A percentile compares a stretch with the other conserved stretches of the same genome.
Evolutionary conservation across 2,113 vertebrate genomes (phyloP).

Genomic region (Poecile atricapillus): DNA sequence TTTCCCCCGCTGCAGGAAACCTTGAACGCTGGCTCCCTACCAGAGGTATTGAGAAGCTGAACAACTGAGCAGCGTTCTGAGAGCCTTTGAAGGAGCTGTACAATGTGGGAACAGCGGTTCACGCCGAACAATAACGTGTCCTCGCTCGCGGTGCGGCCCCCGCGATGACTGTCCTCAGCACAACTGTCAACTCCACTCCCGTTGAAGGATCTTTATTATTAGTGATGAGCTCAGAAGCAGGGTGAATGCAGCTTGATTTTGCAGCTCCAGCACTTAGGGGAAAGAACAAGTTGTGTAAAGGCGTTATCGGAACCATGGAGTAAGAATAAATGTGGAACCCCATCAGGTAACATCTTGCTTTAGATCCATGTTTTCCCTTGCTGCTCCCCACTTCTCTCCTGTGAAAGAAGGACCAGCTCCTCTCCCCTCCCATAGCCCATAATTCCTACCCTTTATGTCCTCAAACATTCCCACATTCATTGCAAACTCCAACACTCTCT

Average conservation of each 20-base stretch:
- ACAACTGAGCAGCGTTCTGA: conserved; percentile 14
- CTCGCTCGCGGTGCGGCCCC: conserved; percentile 1
- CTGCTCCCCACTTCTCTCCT: not conserved
- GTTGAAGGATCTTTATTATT: conserved; percentile 60
- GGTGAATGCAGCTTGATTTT: conserved; percentile 63
- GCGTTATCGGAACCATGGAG: not conserved
- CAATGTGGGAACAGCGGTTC: not conserved
- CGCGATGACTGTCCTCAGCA: conserved; percentile 38
- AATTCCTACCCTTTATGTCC: not conserved
- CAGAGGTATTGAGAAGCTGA: conserved; percentile 9
- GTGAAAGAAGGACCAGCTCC: not conserved
- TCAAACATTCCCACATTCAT: not conserved
- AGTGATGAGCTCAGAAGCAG: conserved; percentile 23
- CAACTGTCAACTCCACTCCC: conserved; percentile 38
- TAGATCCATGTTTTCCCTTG: not conserved
- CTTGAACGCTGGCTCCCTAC: not conserved
- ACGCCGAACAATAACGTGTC: not conserved
- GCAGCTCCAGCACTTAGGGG: conserved; percentile 18
- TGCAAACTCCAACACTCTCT: not conserved
- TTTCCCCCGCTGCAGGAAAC: not conserved
- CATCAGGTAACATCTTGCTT: not conserved
- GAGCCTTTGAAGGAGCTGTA: conserved; percentile 28
- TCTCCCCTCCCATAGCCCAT: not conserved
- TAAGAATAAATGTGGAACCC: not conserved
- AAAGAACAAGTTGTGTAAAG: not conserved